A percentile compares a stretch with the other conserved stretches of the same genome.
phyloP scores from a whole-genome alignment of 35 echinoderm and acorn worm genomes.

The Heliocidaris erythrogramma region DNA sequence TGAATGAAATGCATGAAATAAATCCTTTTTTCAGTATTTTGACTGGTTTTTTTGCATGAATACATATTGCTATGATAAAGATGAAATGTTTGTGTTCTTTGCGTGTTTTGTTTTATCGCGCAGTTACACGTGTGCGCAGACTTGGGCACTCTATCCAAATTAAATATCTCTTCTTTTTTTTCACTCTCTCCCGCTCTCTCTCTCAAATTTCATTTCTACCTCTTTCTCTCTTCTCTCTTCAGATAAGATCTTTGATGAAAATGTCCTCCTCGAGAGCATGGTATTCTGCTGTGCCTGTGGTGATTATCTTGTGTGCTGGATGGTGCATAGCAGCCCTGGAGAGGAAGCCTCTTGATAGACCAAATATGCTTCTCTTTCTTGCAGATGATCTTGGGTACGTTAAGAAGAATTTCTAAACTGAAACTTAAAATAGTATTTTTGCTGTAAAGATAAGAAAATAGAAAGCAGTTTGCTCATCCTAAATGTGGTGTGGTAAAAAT shows the following conservation, averaged over 20 bases:
- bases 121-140: too few species aligned
- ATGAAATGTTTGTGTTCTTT: too few species aligned
- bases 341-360: slow-evolving; percentile 50
- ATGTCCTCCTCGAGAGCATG: neutral
- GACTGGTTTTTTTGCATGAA: too few species aligned
- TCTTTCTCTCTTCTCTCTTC: neutral
- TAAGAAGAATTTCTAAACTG: too few species aligned
- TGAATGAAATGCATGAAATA: too few species aligned
- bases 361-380: slow-evolving; percentile 83
- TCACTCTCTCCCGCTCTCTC: neutral
- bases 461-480: too few species aligned
- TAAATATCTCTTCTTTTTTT: neutral
- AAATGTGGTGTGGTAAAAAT: too few species aligned
- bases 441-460: neutral
- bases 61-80: too few species aligned
- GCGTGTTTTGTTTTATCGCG: too few species aligned
- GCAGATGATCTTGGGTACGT: slow-evolving; percentile 83
- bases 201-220: neutral
- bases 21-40: too few species aligned
- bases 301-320: neutral
- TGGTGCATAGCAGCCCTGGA: neutral
- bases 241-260: neutral
- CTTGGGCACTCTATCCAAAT: too few species aligned
- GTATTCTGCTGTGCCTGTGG: neutral
- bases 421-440: too few species aligned